A percentile compares a stretch with the other conserved stretches of the same genome.
Evolutionary conservation across 2,113 vertebrate species (phyloP).

Genomic region (Seriola dumerili): DNA sequence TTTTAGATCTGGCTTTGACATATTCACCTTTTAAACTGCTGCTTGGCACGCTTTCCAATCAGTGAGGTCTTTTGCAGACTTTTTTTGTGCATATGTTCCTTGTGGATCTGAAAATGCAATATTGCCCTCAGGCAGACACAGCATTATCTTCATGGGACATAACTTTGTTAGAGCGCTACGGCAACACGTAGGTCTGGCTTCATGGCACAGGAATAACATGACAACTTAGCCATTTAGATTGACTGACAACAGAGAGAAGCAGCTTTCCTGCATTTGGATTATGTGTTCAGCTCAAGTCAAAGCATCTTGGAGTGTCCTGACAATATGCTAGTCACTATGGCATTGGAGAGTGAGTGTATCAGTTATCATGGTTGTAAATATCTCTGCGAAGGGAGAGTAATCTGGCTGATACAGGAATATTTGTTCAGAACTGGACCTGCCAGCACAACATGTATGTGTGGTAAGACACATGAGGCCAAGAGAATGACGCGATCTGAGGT

Average conservation of each 20-base stretch:
- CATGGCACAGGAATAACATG: constrained; percentile 18
- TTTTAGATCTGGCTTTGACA: constrained; percentile 21
- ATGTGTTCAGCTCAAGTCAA: constrained; percentile 47
- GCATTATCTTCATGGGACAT: constrained; percentile 51
- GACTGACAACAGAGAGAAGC: constrained; percentile 43
- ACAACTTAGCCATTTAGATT: constrained; percentile 32
- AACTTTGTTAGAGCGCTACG: constrained; percentile 55
- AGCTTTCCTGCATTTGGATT: constrained; percentile 37
- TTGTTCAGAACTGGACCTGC: not conserved
- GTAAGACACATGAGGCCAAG: not conserved
- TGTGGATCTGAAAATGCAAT: constrained; percentile 27
- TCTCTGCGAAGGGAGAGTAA: not conserved
- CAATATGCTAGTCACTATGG: constrained; percentile 33
- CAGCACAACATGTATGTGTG: not conserved
- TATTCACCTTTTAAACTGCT: constrained; percentile 18
- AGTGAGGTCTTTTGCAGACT: constrained; percentile 18
- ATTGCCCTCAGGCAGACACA: constrained; percentile 26
- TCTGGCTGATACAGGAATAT: not conserved
- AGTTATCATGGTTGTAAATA: constrained; percentile 23
- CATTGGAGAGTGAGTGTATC: constrained; percentile 21
- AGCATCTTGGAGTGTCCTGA: constrained; percentile 57
- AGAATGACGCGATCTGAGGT: constrained; percentile 13
- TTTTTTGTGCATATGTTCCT: constrained; percentile 27
- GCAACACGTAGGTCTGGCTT: constrained; percentile 30
- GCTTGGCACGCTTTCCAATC: not conserved